Evolutionary conservation across 2,888 invertebrate genomes (phyloP).

Genomic region (Monochamus alternatus): DNA sequence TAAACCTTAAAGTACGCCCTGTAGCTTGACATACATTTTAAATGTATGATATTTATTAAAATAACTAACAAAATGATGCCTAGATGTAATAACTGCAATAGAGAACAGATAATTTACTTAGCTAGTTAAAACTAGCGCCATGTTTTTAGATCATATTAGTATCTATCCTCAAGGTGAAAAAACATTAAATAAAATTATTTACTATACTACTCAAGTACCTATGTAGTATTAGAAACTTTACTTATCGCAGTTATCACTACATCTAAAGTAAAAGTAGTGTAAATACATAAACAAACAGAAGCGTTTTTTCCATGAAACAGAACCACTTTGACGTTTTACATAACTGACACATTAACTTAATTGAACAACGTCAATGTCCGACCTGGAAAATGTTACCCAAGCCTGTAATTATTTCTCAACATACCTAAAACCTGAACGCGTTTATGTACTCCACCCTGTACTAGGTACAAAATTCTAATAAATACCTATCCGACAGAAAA

Average conservation of each 20-base stretch:
- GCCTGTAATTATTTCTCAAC: neutral
- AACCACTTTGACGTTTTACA: slow-evolving; percentile 2
- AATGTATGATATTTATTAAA: too few relatives aligned
- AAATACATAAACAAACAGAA: neutral
- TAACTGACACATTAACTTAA: slow-evolving; percentile 6
- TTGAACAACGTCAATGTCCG: neutral
- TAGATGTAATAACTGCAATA: too few relatives aligned
- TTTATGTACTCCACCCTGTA: neutral
- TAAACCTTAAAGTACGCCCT: too few relatives aligned
- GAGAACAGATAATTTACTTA: too few relatives aligned
- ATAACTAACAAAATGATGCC: too few relatives aligned
- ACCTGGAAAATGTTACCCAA: neutral
- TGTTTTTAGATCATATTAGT: too few relatives aligned
- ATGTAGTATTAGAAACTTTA: too few relatives aligned
- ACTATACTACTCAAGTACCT: too few relatives aligned
- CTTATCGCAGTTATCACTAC: neutral
- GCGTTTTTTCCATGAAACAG: neutral
- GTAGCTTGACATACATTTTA: too few relatives aligned
- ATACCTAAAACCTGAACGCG: neutral
- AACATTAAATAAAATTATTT: too few relatives aligned
- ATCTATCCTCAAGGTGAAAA: too few relatives aligned
- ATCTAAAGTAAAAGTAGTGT: neutral
- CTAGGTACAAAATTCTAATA: neutral
- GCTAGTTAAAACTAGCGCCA: too few relatives aligned
- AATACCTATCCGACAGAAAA: neutral